Evolutionary conservation across 2,113 vertebrate species (phyloP).

Genomic region (Vidua chalybeata): DNA sequence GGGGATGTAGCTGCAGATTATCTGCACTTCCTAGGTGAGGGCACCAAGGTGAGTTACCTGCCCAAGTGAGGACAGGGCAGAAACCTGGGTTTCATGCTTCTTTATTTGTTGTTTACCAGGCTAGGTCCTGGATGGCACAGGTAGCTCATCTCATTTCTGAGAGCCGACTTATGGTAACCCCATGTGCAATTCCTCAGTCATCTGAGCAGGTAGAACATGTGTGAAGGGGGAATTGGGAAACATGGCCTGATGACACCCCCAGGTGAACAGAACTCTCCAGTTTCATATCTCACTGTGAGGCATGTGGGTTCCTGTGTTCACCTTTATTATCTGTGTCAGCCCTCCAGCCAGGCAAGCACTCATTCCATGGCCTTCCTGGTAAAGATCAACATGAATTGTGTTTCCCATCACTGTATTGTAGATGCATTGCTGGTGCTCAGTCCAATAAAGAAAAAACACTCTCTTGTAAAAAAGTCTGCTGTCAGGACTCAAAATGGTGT

Average conservation of each 20-base stretch:
- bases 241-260: background rate
- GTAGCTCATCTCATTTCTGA: background rate
- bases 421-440: background rate
- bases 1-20: background rate
- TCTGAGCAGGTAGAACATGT: background rate
- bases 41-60: background rate
- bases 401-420: background rate
- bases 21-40: background rate
- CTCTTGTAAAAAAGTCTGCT: background rate
- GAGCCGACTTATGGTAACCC: background rate
- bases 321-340: background rate
- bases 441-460: background rate
- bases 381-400: background rate
- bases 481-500: background rate
- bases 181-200: background rate
- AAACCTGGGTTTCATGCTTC: background rate
- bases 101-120: background rate
- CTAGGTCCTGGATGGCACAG: background rate
- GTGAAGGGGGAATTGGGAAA: background rate
- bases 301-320: background rate
- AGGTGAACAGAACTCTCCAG: background rate
- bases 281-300: background rate
- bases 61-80: background rate
- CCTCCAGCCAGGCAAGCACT: background rate
- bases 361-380: background rate